Percentiles rank a stretch among this genome's conserved stretches.
These are phyloP conservation scores for Hypomecis atomaria DNA, from an alignment of 2,888 invertebrate genomes.

Conservation along the genomic window DNA sequence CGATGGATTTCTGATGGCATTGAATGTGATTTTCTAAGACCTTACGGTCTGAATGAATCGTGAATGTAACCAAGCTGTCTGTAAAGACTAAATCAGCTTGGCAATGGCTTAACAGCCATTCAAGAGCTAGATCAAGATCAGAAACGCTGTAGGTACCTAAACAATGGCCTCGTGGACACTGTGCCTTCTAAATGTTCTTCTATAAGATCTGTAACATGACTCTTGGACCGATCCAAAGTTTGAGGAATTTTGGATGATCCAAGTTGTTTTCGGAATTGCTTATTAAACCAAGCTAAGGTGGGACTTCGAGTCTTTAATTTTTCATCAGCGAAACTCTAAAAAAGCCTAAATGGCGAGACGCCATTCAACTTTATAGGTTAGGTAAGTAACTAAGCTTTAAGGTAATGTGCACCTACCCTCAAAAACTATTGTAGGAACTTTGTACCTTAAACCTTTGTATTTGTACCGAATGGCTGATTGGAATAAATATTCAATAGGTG, in stretches of 20 bases:
- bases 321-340: slow-evolving; percentile 3
- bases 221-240: background rate
- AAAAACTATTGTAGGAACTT: slow-evolving; percentile 2
- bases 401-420: slow-evolving; percentile 10
- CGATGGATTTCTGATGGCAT: slow-evolving; percentile 1
- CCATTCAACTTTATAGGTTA: slow-evolving; percentile 6
- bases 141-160: slow-evolving; percentile 6
- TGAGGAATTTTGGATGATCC: background rate
- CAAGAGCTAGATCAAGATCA: background rate
- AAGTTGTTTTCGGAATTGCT: background rate
- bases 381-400: slow-evolving; percentile 17
- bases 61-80: slow-evolving; percentile 5
- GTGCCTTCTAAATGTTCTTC: slow-evolving; percentile 20
- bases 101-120: slow-evolving; percentile 4
- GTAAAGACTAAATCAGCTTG: slow-evolving; percentile 1
- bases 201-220: slow-evolving; percentile 5
- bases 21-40: slow-evolving; percentile 7
- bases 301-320: slow-evolving; percentile 3
- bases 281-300: background rate
- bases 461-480: slow-evolving; percentile 1
- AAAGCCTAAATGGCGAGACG: background rate
- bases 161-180: slow-evolving; percentile 16
- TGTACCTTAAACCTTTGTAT: slow-evolving; percentile 6
- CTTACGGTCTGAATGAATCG: slow-evolving; percentile 2
- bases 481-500: background rate